Percentiles rank a stretch among this genome's conserved stretches.
These are phyloP conservation scores for Tauraco erythrolophus DNA, from an alignment of 2,113 vertebrate species.

Conservation along the genomic window DNA sequence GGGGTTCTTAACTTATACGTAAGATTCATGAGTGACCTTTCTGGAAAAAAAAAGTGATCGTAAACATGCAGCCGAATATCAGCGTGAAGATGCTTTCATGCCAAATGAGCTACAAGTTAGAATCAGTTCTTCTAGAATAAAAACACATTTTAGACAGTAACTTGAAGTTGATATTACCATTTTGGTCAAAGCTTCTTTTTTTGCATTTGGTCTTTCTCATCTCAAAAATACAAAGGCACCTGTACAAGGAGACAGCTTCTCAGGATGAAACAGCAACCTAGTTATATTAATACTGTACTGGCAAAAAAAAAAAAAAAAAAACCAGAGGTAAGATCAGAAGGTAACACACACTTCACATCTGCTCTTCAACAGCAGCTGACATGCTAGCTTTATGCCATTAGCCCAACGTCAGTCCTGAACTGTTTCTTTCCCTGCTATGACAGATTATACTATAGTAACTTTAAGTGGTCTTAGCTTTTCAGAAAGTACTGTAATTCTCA, in stretches of 20 bases:
- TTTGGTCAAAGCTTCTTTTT: slow-evolving; percentile 56
- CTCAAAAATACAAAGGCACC: slow-evolving; percentile 69
- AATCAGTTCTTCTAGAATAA: slow-evolving; percentile 33
- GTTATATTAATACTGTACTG: not conserved
- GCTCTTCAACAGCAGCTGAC: not conserved
- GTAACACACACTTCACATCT: not conserved
- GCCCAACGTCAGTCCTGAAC: not conserved
- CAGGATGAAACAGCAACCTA: slow-evolving; percentile 52
- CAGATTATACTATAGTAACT: not conserved
- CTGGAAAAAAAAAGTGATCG: slow-evolving; percentile 29
- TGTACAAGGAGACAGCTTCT: slow-evolving; percentile 58
- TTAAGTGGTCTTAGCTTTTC: not conserved
- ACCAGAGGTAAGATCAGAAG: slow-evolving; percentile 5
- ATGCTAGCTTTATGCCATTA: not conserved
- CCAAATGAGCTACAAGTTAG: slow-evolving; percentile 28
- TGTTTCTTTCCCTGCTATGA: not conserved
- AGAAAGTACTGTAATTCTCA: not conserved
- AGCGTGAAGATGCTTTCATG: slow-evolving; percentile 53
- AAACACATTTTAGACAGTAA: slow-evolving; percentile 25
- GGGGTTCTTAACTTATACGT: not conserved
- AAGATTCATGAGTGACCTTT: slow-evolving; percentile 39
- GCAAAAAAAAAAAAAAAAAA: not conserved
- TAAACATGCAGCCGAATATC: slow-evolving; percentile 50
- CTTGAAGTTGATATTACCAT: slow-evolving; percentile 61
- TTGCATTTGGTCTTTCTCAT: slow-evolving; percentile 54